A percentile compares a stretch with the other conserved stretches of the same genome.
Evolutionary conservation across 2,113 vertebrate species (phyloP).

Genomic region (Dipodomys ordii): DNA sequence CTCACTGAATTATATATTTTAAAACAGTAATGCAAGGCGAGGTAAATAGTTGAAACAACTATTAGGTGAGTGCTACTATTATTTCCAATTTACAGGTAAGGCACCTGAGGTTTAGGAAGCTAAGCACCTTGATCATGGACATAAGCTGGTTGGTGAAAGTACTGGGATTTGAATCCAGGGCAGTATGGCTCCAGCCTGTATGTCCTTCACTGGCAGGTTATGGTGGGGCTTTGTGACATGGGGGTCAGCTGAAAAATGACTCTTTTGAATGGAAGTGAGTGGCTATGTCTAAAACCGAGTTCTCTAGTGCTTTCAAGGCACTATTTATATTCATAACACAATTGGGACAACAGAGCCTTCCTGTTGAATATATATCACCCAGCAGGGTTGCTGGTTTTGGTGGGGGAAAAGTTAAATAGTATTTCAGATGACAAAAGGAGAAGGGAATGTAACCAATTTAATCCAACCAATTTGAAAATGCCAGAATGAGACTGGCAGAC

Average conservation of each 20-base stretch:
- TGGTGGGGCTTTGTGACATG: not conserved
- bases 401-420: not conserved
- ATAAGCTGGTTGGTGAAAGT: not conserved
- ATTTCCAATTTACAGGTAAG: constrained; percentile 18
- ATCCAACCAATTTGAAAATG: not conserved
- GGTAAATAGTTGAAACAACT: not conserved
- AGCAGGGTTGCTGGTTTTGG: not conserved
- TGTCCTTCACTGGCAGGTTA: not conserved
- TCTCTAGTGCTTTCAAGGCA: not conserved
- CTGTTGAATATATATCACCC: not conserved
- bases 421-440: constrained; percentile 22
- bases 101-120: not conserved
- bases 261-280: not conserved
- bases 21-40: not conserved
- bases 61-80: not conserved
- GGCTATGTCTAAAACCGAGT: not conserved
- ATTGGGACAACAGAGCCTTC: not conserved
- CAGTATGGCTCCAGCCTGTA: not conserved
- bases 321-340: not conserved
- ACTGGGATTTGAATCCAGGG: not conserved
- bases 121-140: not conserved
- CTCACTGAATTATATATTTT: not conserved
- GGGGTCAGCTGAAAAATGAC: not conserved
- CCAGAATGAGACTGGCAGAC: not conserved
- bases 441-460: not conserved